Conservation (phyloP, 1,140 invertebrate genomes). For the Bombus waltoni region DNA sequence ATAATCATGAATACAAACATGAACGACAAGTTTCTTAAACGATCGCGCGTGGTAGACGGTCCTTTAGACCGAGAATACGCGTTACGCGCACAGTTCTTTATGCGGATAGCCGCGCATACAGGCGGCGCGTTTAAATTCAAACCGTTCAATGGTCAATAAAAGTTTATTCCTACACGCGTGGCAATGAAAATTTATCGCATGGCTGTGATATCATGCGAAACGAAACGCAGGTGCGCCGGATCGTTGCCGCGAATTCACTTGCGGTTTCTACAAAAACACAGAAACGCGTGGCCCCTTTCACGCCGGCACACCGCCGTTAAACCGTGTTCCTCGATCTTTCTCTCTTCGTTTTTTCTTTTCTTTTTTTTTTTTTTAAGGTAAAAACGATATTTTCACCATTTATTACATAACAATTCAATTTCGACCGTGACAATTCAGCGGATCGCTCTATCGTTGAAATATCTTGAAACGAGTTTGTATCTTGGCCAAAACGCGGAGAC, state of each 20-base stretch:
- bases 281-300: conserved; percentile 33
- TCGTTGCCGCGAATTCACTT: conserved; percentile 52
- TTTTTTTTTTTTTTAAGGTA: background rate
- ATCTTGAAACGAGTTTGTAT: background rate
- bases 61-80: background rate
- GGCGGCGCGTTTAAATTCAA: conserved; percentile 37
- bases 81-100: background rate
- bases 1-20: background rate
- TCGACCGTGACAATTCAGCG: background rate
- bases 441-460: conserved; percentile 1
- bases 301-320: background rate
- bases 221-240: conserved; percentile 54
- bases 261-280: conserved; percentile 30
- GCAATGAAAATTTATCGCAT: conserved; percentile 57
- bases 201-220: conserved; percentile 56
- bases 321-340: background rate
- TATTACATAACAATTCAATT: background rate
- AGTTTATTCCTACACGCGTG: conserved; percentile 54
- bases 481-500: background rate
- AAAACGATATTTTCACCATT: conserved; percentile 19
- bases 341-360: background rate
- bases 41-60: background rate
- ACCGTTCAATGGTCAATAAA: conserved; percentile 47
- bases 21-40: conserved; percentile 18
- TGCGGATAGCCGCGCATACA: background rate